phyloP scores from a whole-genome alignment of 2,888 invertebrate species.

The Drosophila quinaria region DNA sequence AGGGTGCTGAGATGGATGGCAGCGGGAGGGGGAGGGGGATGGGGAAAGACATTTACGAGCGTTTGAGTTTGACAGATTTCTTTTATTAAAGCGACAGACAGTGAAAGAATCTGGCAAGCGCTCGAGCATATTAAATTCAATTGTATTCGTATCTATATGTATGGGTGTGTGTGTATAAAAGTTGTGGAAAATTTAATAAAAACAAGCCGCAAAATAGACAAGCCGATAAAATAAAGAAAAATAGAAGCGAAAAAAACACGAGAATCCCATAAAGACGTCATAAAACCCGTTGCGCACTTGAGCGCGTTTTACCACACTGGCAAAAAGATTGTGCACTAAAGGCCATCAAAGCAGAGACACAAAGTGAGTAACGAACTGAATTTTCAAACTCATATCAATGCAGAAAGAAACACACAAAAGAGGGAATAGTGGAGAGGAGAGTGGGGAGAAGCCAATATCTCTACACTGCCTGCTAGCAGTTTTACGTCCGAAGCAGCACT shows the following conservation, averaged over 20 bases:
- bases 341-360: conserved; percentile 15
- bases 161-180: conserved; percentile 15
- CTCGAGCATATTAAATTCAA: conserved; percentile 63
- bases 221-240: conserved; percentile 46
- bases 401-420: neutral
- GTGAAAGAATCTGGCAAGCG: conserved; percentile 53
- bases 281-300: conserved; percentile 61
- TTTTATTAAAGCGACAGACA: conserved; percentile 73
- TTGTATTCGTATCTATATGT: conserved; percentile 14
- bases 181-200: conserved; percentile 66
- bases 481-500: conserved; percentile 26
- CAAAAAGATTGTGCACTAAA: conserved; percentile 14
- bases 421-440: neutral
- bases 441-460: neutral
- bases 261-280: conserved; percentile 68
- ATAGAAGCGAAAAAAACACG: neutral
- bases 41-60: conserved; percentile 72
- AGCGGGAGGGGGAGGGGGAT: neutral
- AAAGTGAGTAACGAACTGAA: conserved; percentile 7
- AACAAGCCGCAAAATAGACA: conserved; percentile 63
- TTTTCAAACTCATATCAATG: conserved; percentile 30
- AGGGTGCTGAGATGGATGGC: too few relatives aligned
- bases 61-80: conserved; percentile 78
- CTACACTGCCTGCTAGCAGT: conserved; percentile 11
- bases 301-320: conserved; percentile 49